Base-by-base conservation (phyloP, 2,797 vertebrate genomes). In the Peromyscus attwateri region DNA sequence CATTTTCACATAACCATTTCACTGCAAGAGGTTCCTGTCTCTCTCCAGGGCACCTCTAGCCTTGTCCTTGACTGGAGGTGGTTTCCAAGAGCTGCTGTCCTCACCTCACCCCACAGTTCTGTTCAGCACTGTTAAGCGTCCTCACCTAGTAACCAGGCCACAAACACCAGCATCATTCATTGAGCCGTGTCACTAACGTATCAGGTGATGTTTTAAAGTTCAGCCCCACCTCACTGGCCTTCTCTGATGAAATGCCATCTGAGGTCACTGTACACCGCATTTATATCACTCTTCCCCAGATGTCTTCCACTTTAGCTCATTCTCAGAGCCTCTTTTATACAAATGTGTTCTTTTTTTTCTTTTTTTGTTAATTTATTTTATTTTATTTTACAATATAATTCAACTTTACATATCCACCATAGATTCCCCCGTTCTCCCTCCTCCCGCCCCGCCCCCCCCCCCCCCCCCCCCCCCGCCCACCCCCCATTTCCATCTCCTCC, bases 131-230 rank as follows among this genome's bases (percentile, higher is more conserved):
- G 92, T 75, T 89, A 43, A 71, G 77, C 7, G 0, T 52, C 76
- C 17, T 23, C 31, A 1, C 91, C 88, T 71, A 71, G 91, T 37
- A 87, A 94, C 94, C 10, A 81, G n/a, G 43, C 52, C 43, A 57
- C 89, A 83, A 95, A 96, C 92, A 94, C 29, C 17, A 49, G 52
- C 79, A 29, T 10, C 70, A 2, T 1, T 12, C 60, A 71, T 70
- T 55, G 95, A 91, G 16, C 49, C 49, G 0, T 1, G 60, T 27
- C 68, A 92, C 76, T 90, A 80, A 37, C 84, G 68, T 34, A 95
- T 90, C 92, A 2, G 85, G 19, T 96, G 96, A 79, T 37, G 34
- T 91, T 89, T 88, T 94, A 91, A 96, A 98, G 97, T 95, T 94
- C 97, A 96, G 3, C 91, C 91, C 96, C 64, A 11, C 92, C 91